Conservation (phyloP, 2,797 vertebrate genomes). For the Aselliscus stoliczkanus region DNA sequence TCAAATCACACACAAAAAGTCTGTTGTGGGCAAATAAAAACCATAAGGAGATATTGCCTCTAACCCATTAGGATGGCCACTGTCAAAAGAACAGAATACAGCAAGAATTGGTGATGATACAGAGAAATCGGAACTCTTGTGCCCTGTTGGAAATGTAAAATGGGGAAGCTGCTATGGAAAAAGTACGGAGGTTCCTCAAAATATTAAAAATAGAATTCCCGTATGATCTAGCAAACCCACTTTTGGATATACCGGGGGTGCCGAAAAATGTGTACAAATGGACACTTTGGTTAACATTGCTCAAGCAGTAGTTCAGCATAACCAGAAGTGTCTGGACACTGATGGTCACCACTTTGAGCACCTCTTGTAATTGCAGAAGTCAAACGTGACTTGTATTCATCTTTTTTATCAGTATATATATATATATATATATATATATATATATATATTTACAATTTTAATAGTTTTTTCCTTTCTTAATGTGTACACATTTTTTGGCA, state of each 20-base stretch:
- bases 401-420: no score
- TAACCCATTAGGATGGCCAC: neutral
- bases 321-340: no score
- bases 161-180: neutral
- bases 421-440: no score
- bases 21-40: neutral
- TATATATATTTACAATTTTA: no score
- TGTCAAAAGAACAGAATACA: neutral
- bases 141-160: neutral
- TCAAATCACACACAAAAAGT: neutral
- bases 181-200: neutral
- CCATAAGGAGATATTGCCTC: neutral
- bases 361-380: no score
- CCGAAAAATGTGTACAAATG: no score
- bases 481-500: no score
- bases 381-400: no score
- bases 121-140: neutral
- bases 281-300: no score
- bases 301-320: no score
- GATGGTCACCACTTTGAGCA: no score
- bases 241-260: neutral
- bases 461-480: no score
- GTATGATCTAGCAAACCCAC: neutral
- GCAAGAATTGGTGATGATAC: neutral
- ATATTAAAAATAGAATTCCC: neutral